Conservation (phyloP, 2,113 vertebrate species). For the Cettia cetti region DNA sequence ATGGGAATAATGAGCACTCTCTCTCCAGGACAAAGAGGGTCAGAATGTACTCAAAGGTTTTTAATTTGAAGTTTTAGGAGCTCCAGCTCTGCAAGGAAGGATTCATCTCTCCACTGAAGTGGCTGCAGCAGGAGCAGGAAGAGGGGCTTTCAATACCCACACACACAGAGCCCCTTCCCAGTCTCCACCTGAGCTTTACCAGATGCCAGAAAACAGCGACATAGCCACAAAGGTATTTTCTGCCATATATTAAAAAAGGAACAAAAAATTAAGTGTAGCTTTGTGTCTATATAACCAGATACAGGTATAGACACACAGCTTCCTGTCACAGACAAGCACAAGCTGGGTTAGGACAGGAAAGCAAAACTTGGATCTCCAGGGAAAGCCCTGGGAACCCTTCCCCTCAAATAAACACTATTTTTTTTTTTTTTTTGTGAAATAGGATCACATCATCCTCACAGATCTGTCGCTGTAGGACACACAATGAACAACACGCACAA, state of each 20-base stretch:
- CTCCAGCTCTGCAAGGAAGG: not conserved
- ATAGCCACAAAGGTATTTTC: not conserved
- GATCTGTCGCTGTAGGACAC: too few species aligned
- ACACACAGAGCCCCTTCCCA: not conserved
- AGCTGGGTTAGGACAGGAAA: not conserved
- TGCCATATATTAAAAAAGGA: not conserved
- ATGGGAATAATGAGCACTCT: not conserved
- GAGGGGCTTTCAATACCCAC: not conserved
- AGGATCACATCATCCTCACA: not conserved
- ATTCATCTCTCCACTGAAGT: not conserved
- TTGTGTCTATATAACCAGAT: fast-evolving
- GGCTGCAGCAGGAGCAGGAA: fast-evolving
- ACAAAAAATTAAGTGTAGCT: too few species aligned
- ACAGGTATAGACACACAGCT: too few species aligned
- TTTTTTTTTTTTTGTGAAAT: not conserved
- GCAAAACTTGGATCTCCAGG: fast-evolving
- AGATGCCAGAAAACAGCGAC: slow-evolving; percentile 47
- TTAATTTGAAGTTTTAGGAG: not conserved
- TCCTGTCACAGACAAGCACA: not conserved
- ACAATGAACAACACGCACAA: too few species aligned
- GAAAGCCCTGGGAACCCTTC: not conserved
- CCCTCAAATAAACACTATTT: not conserved
- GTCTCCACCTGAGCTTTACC: slow-evolving; percentile 15
- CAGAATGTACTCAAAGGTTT: not conserved
- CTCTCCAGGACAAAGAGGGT: not conserved